Conservation (phyloP, 2,888 invertebrate genomes). For the Hybos culiciformis region DNA sequence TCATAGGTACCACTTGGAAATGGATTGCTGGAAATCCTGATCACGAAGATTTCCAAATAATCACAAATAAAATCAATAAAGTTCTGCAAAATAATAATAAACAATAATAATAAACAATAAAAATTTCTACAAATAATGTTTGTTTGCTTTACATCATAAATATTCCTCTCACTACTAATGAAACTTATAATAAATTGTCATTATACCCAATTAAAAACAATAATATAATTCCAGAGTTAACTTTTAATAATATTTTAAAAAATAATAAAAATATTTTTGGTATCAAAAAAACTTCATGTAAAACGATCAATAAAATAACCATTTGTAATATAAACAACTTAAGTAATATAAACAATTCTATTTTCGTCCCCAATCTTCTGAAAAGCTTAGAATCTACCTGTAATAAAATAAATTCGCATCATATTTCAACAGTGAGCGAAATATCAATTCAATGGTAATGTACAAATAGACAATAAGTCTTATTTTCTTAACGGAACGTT, state of each 20-base stretch:
- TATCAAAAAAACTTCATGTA: slow-evolving; percentile 8
- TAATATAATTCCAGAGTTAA: slow-evolving; percentile 8
- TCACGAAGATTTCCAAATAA: neutral
- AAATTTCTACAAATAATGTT: slow-evolving; percentile 7
- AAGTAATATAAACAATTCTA: slow-evolving; percentile 9
- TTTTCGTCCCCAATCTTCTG: slow-evolving; percentile 12
- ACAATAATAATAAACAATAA: slow-evolving; percentile 7
- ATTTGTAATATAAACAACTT: slow-evolving; percentile 11
- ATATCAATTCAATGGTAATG: slow-evolving; percentile 10
- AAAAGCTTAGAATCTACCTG: slow-evolving; percentile 11
- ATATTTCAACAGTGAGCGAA: slow-evolving; percentile 11
- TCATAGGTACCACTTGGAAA: neutral
- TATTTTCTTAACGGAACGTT: slow-evolving; percentile 7
- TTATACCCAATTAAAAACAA: slow-evolving; percentile 12
- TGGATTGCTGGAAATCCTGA: neutral
- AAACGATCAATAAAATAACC: slow-evolving; percentile 6
- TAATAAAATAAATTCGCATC: slow-evolving; percentile 9
- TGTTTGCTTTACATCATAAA: slow-evolving; percentile 6
- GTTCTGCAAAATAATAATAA: slow-evolving; percentile 5
- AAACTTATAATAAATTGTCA: slow-evolving; percentile 8
- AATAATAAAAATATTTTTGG: slow-evolving; percentile 10
- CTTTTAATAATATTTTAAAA: slow-evolving; percentile 6
- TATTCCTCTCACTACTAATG: slow-evolving; percentile 9
- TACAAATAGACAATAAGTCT: slow-evolving; percentile 3
- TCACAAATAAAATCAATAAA: slow-evolving; percentile 7